phyloP scores from a whole-genome alignment of 2,797 vertebrate species.

The Oreochromis mossambicus region DNA sequence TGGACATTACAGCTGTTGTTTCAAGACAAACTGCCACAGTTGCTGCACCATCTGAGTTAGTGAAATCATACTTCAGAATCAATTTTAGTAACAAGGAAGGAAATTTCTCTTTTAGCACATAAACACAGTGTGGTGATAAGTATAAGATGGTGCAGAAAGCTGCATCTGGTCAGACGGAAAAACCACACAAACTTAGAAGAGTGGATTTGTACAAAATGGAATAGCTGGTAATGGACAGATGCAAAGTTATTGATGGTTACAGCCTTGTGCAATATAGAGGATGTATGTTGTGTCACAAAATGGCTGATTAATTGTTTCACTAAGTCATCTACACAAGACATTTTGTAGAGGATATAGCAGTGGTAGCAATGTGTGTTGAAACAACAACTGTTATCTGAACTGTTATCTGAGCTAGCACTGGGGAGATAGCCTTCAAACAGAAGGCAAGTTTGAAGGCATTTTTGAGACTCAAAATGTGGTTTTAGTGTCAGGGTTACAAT shows the following conservation, averaged over 20 bases:
- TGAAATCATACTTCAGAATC: not conserved
- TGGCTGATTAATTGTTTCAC: not conserved
- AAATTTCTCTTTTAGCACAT: not conserved
- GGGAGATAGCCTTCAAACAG: not conserved
- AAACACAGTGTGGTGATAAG: not conserved
- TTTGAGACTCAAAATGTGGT: not conserved
- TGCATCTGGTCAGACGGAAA: not conserved
- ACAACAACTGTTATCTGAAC: not conserved
- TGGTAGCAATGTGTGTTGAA: not conserved
- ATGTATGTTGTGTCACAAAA: not conserved
- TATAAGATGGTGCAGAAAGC: not conserved
- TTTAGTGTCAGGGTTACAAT: not conserved
- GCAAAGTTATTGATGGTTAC: not conserved
- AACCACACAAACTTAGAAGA: not conserved
- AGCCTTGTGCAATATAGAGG: not conserved
- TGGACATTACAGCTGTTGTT: not conserved
- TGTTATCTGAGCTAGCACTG: not conserved
- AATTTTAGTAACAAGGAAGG: not conserved
- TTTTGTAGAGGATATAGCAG: not conserved
- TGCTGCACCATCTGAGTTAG: not conserved
- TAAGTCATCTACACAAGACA: not conserved
- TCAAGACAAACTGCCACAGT: not conserved
- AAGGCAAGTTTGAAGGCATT: not conserved
- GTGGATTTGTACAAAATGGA: not conserved
- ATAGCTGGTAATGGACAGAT: not conserved